Evolutionary conservation across 2,113 vertebrate genomes (phyloP).

Genomic region (Poeciliopsis occidentalis): DNA sequence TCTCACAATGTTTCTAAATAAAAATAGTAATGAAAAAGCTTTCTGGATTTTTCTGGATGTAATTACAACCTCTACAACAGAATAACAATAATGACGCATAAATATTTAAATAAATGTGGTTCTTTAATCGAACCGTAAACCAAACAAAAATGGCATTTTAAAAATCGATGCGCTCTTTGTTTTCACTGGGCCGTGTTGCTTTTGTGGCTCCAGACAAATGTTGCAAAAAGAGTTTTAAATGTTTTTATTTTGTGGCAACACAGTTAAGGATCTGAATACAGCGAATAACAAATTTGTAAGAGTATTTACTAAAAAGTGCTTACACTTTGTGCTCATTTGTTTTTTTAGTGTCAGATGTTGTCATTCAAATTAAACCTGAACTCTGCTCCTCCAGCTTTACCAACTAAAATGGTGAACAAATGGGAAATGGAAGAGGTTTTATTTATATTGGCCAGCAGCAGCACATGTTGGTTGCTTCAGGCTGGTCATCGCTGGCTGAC

Average conservation of each 20-base stretch:
- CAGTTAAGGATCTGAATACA: background rate
- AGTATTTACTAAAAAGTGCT: too few relatives aligned
- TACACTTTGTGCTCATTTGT: background rate
- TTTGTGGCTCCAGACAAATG: background rate
- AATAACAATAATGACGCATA: background rate
- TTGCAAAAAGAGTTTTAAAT: background rate
- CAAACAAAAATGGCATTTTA: background rate
- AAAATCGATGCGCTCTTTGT: background rate
- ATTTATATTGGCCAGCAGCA: background rate
- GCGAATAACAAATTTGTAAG: too few relatives aligned
- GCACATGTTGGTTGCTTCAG: constrained; percentile 2
- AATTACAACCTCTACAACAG: background rate
- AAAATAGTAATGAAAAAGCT: too few relatives aligned
- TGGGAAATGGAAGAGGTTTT: too few relatives aligned
- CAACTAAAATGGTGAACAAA: too few relatives aligned
- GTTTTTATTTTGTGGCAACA: background rate
- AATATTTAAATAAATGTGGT: background rate
- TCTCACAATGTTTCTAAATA: too few relatives aligned
- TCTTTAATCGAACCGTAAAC: background rate
- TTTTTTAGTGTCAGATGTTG: background rate
- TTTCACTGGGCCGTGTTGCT: background rate
- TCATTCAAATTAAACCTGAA: background rate
- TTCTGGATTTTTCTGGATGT: background rate
- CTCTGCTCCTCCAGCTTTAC: too few relatives aligned
- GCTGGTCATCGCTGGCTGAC: background rate